Evolutionary conservation across 2,888 invertebrate genomes (phyloP).

Genomic region (Lasiommata megera): DNA sequence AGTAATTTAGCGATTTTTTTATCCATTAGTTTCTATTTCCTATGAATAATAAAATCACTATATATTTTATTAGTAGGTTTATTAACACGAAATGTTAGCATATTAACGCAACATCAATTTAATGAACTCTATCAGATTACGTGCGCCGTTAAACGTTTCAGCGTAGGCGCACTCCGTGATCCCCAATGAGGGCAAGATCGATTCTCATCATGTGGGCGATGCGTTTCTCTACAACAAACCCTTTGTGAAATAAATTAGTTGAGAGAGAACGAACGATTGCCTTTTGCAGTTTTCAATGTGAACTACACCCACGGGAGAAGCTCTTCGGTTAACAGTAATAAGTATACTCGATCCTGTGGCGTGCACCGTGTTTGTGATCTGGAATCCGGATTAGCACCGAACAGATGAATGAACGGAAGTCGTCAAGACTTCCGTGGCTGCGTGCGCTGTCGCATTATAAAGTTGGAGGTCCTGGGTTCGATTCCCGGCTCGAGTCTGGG

Average conservation of each 20-base stretch:
- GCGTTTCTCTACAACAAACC: constrained; percentile 65
- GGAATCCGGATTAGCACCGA: too few relatives aligned
- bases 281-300: constrained; percentile 66
- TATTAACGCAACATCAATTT: constrained; percentile 10
- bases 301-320: constrained; percentile 32
- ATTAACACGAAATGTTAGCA: constrained; percentile 6
- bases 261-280: constrained; percentile 69
- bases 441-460: too few relatives aligned
- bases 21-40: not conserved
- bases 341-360: too few relatives aligned
- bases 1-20: not conserved
- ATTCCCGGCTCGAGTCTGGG: too few relatives aligned
- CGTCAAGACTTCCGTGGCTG: too few relatives aligned
- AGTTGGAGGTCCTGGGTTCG: too few relatives aligned
- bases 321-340: not conserved
- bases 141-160: constrained; percentile 7
- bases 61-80: not conserved
- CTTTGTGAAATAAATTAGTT: constrained; percentile 72
- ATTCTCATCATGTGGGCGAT: constrained; percentile 66
- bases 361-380: too few relatives aligned
- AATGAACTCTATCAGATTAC: constrained; percentile 17
- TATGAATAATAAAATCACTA: constrained; percentile 1
- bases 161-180: constrained; percentile 37
- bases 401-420: too few relatives aligned
- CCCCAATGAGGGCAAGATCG: constrained; percentile 70